Evolutionary conservation across 2,797 vertebrate species (phyloP).

Genomic region (Luscinia luscinia): DNA sequence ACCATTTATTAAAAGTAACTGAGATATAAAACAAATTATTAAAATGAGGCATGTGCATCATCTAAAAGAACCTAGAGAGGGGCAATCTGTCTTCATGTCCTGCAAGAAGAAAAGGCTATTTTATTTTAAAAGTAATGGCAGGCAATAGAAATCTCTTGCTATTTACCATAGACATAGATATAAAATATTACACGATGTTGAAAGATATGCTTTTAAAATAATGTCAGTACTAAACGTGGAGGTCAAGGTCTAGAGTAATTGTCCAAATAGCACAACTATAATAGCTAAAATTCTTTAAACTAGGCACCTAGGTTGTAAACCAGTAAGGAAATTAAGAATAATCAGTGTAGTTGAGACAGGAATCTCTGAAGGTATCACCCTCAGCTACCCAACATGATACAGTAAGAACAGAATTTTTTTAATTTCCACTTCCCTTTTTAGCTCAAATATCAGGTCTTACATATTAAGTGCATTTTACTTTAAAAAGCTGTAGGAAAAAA

Average conservation of each 20-base stretch:
- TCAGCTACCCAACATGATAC: background rate
- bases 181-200: background rate
- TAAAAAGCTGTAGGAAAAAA: background rate
- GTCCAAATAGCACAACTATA: background rate
- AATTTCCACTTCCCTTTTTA: background rate
- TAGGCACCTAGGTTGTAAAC: background rate
- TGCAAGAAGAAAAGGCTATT: background rate
- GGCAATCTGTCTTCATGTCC: background rate
- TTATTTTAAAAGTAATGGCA: background rate
- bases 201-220: background rate
- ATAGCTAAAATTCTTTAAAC: background rate
- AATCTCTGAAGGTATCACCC: background rate
- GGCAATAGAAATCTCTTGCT: background rate
- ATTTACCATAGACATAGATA: background rate
- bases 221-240: background rate
- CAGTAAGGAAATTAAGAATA: background rate
- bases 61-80: background rate
- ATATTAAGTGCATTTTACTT: background rate
- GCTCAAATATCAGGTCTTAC: background rate
- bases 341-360: background rate
- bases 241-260: background rate
- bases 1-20: constrained; percentile 13
- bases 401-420: background rate
- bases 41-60: background rate
- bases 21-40: constrained; percentile 36